Conservation (phyloP, 1,140 invertebrate species). For the Drosophila orosa region DNA sequence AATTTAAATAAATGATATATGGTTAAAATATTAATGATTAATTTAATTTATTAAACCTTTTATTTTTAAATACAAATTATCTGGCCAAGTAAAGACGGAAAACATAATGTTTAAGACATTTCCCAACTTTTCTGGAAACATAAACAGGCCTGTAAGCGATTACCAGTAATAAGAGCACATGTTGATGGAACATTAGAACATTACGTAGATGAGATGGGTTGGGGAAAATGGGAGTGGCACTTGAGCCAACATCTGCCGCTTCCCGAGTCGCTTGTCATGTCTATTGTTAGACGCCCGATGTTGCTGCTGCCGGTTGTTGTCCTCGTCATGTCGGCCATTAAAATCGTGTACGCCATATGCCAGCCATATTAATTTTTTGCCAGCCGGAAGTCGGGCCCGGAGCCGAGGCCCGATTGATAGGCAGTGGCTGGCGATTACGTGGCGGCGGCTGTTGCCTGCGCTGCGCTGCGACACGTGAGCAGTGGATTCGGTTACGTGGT, state of each 20-base stretch:
- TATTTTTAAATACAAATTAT: background rate
- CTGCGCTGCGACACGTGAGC: conserved; percentile 56
- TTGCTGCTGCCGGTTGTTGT: conserved; percentile 32
- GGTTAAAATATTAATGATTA: background rate
- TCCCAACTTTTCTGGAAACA: conserved; percentile 1
- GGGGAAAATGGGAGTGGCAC: conserved; percentile 23
- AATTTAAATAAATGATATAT: too few species aligned
- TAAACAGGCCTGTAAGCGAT: conserved; percentile 32
- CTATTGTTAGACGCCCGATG: conserved; percentile 66
- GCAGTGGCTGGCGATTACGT: conserved; percentile 51
- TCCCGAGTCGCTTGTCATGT: conserved; percentile 44
- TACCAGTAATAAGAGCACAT: conserved; percentile 45
- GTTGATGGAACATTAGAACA: conserved; percentile 39
- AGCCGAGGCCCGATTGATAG: conserved; percentile 31
- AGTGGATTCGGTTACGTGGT: conserved; percentile 55
- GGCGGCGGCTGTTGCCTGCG: conserved; percentile 25
- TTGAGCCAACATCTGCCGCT: conserved; percentile 30
- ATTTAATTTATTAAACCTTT: too few species aligned
- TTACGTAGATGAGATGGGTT: background rate
- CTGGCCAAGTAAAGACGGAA: too few species aligned
- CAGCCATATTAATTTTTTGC: conserved; percentile 74
- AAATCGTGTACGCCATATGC: conserved; percentile 67
- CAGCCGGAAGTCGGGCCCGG: conserved; percentile 27
- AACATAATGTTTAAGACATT: background rate
- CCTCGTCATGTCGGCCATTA: conserved; percentile 60